phyloP scores from a whole-genome alignment of 92 coral and sea anemone species.

The Metridium senile region DNA sequence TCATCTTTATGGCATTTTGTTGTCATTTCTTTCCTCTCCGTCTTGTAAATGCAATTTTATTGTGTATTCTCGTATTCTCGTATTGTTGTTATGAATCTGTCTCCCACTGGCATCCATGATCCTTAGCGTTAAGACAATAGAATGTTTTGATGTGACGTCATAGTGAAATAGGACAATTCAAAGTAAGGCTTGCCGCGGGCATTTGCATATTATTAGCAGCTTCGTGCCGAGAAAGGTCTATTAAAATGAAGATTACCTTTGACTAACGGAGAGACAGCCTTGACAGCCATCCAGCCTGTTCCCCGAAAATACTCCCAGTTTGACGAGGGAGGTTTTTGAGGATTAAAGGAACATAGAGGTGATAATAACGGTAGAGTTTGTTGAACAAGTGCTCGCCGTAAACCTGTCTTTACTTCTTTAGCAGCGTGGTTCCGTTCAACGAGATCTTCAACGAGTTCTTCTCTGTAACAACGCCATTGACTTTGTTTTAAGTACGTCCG shows the following conservation, averaged over 20 bases:
- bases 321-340: conserved; percentile 51
- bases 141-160: no score
- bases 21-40: no score
- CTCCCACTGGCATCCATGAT: no score
- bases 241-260: conserved; percentile 45
- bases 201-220: no score
- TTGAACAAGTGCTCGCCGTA: conserved; percentile 51
- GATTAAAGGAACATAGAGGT: conserved; percentile 67
- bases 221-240: background rate
- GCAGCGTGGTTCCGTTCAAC: conserved; percentile 53
- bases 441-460: conserved; percentile 77
- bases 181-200: no score
- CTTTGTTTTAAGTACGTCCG: conserved; percentile 75
- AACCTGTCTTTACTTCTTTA: conserved; percentile 69
- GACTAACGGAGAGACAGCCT: conserved; percentile 44
- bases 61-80: no score
- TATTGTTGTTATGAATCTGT: no score
- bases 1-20: no score
- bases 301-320: conserved; percentile 72
- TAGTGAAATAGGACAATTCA: no score
- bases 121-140: no score
- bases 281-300: conserved; percentile 63
- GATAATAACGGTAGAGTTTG: conserved; percentile 76
- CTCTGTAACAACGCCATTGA: conserved; percentile 91
- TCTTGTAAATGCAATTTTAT: no score